Base-by-base conservation (phyloP, 1,140 invertebrate genomes). In the Orius insidiosus region DNA sequence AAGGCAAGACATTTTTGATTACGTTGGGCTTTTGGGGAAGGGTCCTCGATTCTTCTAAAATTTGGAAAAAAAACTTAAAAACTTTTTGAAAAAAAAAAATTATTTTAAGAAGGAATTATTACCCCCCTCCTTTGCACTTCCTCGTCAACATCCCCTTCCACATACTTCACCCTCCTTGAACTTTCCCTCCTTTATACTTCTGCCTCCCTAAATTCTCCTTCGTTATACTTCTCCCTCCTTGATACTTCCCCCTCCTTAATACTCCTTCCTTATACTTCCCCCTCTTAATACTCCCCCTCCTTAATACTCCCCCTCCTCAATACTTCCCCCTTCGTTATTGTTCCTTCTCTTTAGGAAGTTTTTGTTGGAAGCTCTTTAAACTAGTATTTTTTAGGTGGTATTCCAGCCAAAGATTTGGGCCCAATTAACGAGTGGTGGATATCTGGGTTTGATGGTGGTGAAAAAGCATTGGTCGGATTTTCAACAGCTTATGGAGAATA, bases 351-450 rank as follows among this genome's bases (percentile, higher is more conserved):
- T n/a, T n/a, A n/a, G n/a, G n/a, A n/a, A n/a, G n/a, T n/a, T n/a
- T n/a, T n/a, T n/a, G n/a, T n/a, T n/a, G n/a, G n/a, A n/a, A n/a
- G n/a, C n/a, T n/a, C n/a, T n/a, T n/a, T n/a, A n/a, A n/a, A n/a
- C n/a, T n/a, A n/a, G n/a, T 33, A 18, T 15, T 32, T 55, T 51
- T 10, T 36, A 68, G 64, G 64, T 57, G 84, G 84, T 30, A 70
- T 87, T 45, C 70, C 79, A 5, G 71, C 76, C 0, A 75, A 75
- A 58, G 76, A 83, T 60, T 68, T 87, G 53, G 86, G 86, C 4
- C 86, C 85, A 6, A 84, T 90, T 56, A 81, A 79, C 58, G 80
- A 83, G 63, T 90, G 86, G 85, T 86, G 74, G 69, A 74, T 82
- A 14, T 72, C 80, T 51, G 85, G 79, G 18, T 82, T 76, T 62